Evolutionary conservation across 2,797 vertebrate genomes (phyloP).

Genomic region (Enteromius argenteus): DNA sequence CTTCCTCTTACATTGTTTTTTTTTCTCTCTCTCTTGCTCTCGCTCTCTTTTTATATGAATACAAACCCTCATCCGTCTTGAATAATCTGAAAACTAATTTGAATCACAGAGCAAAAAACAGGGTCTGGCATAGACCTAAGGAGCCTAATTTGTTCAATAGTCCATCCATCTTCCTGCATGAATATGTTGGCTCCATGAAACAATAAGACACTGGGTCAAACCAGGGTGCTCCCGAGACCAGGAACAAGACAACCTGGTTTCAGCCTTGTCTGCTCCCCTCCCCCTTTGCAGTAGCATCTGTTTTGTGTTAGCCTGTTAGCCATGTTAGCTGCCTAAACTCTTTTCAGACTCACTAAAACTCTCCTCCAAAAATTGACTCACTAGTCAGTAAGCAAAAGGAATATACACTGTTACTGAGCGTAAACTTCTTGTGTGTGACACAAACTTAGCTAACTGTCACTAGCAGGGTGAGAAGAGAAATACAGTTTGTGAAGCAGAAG

Average conservation of each 20-base stretch:
- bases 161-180: constrained; percentile 59
- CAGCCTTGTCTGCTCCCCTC: constrained; percentile 70
- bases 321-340: constrained; percentile 68
- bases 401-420: neutral
- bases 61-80: constrained; percentile 37
- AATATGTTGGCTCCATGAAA: constrained; percentile 60
- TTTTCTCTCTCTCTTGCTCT: neutral
- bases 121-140: constrained; percentile 64
- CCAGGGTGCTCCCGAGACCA: constrained; percentile 38
- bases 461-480: neutral
- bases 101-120: constrained; percentile 54
- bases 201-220: constrained; percentile 69
- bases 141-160: constrained; percentile 60
- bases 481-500: constrained; percentile 10
- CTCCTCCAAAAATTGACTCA: neutral
- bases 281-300: constrained; percentile 71
- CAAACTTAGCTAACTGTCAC: neutral
- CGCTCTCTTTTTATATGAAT: constrained; percentile 23
- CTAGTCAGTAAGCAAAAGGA: neutral
- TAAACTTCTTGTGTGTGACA: neutral
- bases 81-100: constrained; percentile 52
- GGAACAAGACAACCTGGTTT: constrained; percentile 66
- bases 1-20: constrained; percentile 18
- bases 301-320: constrained; percentile 67
- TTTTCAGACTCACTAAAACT: constrained; percentile 10